Conservation (phyloP, 2,888 invertebrate species). For the Ormia ochracea region DNA sequence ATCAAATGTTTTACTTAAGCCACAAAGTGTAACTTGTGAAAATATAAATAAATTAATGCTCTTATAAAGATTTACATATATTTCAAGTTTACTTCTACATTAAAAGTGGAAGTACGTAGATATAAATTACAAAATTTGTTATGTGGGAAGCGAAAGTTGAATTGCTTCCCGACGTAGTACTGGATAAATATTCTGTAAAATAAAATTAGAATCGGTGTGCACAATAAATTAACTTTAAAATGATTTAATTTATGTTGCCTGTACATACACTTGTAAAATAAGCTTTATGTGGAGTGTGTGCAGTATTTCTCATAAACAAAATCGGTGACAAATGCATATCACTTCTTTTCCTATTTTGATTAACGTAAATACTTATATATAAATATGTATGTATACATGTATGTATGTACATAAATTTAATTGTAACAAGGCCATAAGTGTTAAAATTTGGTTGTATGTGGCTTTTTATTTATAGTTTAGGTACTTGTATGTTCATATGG, state of each 20-base stretch:
- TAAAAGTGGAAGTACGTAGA: too few species aligned
- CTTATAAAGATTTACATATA: not conserved
- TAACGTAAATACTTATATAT: too few species aligned
- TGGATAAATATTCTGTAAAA: constrained; percentile 20
- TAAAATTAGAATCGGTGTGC: not conserved
- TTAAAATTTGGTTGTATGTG: constrained; percentile 21
- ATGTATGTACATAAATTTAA: constrained; percentile 28
- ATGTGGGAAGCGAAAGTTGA: constrained; percentile 41
- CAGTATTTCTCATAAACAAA: not conserved
- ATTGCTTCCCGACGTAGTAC: constrained; percentile 37
- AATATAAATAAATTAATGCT: not conserved
- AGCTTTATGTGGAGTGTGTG: not conserved
- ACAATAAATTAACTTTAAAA: not conserved
- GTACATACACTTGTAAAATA: not conserved
- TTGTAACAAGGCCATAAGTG: constrained; percentile 53
- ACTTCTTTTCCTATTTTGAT: not conserved
- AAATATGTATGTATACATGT: too few species aligned
- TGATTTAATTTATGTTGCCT: not conserved
- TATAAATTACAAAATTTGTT: not conserved
- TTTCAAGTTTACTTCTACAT: not conserved
- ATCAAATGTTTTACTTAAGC: constrained; percentile 4
- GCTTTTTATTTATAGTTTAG: constrained; percentile 14
- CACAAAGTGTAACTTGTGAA: constrained; percentile 6
- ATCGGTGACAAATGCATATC: constrained; percentile 40
- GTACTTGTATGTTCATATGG: not conserved